Base-by-base conservation (phyloP, 2,888 invertebrate species). In the Chymomyza caudatula region DNA sequence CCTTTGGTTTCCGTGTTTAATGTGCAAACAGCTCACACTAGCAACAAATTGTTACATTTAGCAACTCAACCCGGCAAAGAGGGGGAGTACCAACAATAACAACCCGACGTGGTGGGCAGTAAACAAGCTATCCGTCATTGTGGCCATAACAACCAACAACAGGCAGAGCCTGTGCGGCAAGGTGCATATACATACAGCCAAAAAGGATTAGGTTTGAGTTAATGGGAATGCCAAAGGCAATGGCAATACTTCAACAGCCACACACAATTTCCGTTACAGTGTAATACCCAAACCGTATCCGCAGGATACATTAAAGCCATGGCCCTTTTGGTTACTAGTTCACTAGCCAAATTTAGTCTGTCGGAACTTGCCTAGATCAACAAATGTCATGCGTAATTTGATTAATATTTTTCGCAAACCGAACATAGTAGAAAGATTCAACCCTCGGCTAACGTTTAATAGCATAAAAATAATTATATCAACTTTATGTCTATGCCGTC, bases 1-100 rank as follows among this genome's bases (percentile, higher is more conserved):
- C 76, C 74, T 78, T 77, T 83, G 85, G 77, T 82, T 79, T 78
- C 79, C 80, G 81, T 85, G 85, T 85, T 88, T 88, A 86, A 87
- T 85, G 86, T 84, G 84, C 78, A 83, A 86, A 78, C 67, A 83
- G 61, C 85, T 73, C 81, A 76, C 71, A 67, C 81, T 74, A 63
- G 71, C 76, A 76, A 83, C 85, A 82, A 82, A 82, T 82, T 85
- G 83, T 80, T 80, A 76, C 74, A 82, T 74, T 83, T 76, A 83
- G 65, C 82, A 82, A 85, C 82, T 78, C 82, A 85, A 85, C 82
- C 82, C 85, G 85, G 72, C 76, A 76, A 71, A 76, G 3, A 11
- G 29, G 29, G 77, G 74, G 67, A 58, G 59, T 60, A 71, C 65
- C 54, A 67, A 67, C 20, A 22, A 53, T 11, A 15, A 55, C 29